Base-by-base conservation (phyloP, 2,797 vertebrate species). In the Chaetodon trifasciatus region DNA sequence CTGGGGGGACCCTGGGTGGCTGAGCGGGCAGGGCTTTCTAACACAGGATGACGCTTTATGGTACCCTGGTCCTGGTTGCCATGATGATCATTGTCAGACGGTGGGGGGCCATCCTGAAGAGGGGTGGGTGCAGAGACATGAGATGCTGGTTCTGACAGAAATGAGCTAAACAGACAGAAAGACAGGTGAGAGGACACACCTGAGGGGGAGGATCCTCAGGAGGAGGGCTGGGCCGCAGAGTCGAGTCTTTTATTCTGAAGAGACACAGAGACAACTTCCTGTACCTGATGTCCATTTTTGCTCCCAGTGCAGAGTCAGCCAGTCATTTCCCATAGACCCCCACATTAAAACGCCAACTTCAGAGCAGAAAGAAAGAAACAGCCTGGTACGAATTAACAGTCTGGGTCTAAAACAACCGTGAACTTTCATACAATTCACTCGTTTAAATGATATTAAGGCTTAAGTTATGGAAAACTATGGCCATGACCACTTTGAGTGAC, bases 241-340 rank as follows among this genome's bases (percentile, higher is more conserved):
- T 71, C 0, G 9, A 72, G 15, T 72, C 70, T 24, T 50, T 62
- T 52, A 62, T 11, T 5, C 70, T 72, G 57, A 72, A 65, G 62
- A 49, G 24, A 65, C 24, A 65, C 24, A 72, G 10, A 40, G 44
- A 46, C 32, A 39, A 49, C 16, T 70, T 70, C 19, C 28, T 60
- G 24, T 58, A 24, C 32, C 16, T 32, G 28, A 32, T 3, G 4
- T 32, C 28, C 28, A 32, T 32, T 32, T 32, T 32, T 32, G 28
- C 28, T 32, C 28, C 28, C 28, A 4, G 28, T 32, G 28, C 28
- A 32, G 28, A 32, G 28, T 32, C 28, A 32, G 28, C 28, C 0
- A 4, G 28, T 32, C 28, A 32, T 3, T 32, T 4, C 28, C 28
- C 28, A 32, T 32, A 32, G 28, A 32, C 28, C 28, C 28, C 28